Percentiles rank a stretch among this genome's conserved stretches.
These are phyloP conservation scores for Eupithecia inturbata DNA, from an alignment of 2,888 invertebrate species.

Conservation along the genomic window DNA sequence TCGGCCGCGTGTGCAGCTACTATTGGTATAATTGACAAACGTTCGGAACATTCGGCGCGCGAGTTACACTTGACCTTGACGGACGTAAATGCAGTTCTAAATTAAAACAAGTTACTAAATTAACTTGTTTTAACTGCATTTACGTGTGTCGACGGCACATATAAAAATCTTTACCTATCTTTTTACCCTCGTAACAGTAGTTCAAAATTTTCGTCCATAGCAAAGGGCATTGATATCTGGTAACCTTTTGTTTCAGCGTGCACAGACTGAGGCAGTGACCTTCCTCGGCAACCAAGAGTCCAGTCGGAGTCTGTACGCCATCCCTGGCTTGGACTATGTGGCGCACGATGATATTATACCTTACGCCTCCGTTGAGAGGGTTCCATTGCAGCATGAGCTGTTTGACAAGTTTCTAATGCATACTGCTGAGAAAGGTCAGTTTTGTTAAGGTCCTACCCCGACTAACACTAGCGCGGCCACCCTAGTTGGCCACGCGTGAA, in stretches of 20 bases:
- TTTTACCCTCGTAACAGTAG: too few relatives aligned
- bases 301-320: slow-evolving; percentile 96
- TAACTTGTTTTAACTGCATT: too few relatives aligned
- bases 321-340: slow-evolving; percentile 98
- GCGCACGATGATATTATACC: slow-evolving; percentile 99
- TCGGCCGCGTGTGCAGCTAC: too few relatives aligned
- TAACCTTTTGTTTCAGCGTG: slow-evolving; percentile 85
- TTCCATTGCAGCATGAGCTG: slow-evolving; percentile 96
- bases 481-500: too few relatives aligned
- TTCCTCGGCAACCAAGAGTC: slow-evolving; percentile 98
- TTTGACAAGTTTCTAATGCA: slow-evolving; percentile 97
- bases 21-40: too few relatives aligned
- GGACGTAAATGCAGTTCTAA: too few relatives aligned
- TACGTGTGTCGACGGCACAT: too few relatives aligned
- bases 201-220: too few relatives aligned
- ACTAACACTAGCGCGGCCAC: neutral
- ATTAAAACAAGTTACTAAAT: too few relatives aligned
- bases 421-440: slow-evolving; percentile 88
- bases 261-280: slow-evolving; percentile 99
- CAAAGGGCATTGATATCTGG: neutral
- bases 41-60: too few relatives aligned
- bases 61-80: too few relatives aligned
- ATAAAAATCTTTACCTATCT: too few relatives aligned
- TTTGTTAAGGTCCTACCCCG: neutral
- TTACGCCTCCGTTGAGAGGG: slow-evolving; percentile 93